Percentiles rank a stretch among this genome's conserved stretches.
Evolutionary conservation across 2,888 invertebrate species (phyloP).

Genomic region (Drosophila peninsularis): DNA sequence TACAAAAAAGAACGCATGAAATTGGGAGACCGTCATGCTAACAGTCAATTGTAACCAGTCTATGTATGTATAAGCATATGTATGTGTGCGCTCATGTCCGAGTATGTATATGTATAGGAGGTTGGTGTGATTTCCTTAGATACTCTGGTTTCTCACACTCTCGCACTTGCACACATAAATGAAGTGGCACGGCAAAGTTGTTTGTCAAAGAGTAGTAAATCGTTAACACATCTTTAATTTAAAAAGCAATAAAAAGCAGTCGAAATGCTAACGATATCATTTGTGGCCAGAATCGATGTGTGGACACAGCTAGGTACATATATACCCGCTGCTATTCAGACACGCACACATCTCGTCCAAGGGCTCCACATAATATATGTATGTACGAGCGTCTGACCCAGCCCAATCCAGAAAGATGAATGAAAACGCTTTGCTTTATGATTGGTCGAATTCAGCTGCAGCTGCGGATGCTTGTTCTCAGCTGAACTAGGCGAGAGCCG

Average conservation of each 20-base stretch:
- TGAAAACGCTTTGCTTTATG: slow-evolving; percentile 17
- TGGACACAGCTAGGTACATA: slow-evolving; percentile 1
- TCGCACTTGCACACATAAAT: slow-evolving; percentile 13
- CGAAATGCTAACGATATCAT: slow-evolving; percentile 24
- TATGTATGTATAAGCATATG: not conserved
- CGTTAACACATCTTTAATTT: slow-evolving; percentile 43
- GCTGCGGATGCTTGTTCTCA: slow-evolving; percentile 35
- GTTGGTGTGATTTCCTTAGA: slow-evolving; percentile 17
- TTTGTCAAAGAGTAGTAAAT: slow-evolving; percentile 31
- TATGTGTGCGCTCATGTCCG: not conserved
- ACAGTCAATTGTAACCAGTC: slow-evolving; percentile 12
- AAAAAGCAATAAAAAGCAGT: slow-evolving; percentile 23
- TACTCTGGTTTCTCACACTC: slow-evolving; percentile 23
- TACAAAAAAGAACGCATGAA: slow-evolving; percentile 22
- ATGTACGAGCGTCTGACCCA: not conserved
- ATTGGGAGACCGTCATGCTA: slow-evolving; percentile 18
- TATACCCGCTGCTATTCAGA: not conserved
- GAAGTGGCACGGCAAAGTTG: slow-evolving; percentile 22
- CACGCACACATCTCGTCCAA: not conserved
- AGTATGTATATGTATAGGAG: not conserved
- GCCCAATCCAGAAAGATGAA: slow-evolving; percentile 23
- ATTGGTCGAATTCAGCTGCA: slow-evolving; percentile 30
- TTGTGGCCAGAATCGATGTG: slow-evolving; percentile 2
- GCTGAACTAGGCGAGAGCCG: slow-evolving; percentile 5
- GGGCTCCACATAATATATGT: not conserved